Evolutionary conservation across 2,113 vertebrate genomes (phyloP).

Genomic region (Neotoma lepida): DNA sequence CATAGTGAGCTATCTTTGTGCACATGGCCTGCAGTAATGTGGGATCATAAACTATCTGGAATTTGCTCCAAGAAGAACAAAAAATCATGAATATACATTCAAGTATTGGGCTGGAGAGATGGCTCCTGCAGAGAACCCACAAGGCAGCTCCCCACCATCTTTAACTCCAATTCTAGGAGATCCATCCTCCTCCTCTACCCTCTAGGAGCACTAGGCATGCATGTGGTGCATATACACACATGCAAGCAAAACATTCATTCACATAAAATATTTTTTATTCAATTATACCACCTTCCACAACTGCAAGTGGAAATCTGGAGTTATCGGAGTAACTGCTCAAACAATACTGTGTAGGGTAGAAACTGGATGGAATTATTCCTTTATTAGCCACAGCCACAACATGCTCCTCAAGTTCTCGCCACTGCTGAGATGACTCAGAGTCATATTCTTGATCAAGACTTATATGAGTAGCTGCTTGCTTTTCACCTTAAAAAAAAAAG

Average conservation of each 20-base stretch:
- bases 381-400: conserved; percentile 91
- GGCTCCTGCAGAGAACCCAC: not conserved
- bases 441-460: conserved; percentile 98
- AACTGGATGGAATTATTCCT: conserved; percentile 88
- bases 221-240: not conserved
- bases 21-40: not conserved
- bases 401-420: conserved; percentile 95
- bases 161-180: not conserved
- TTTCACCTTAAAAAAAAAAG: conserved; percentile 89
- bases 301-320: conserved; percentile 92
- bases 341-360: conserved; percentile 95
- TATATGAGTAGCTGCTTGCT: conserved; percentile 96
- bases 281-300: conserved; percentile 90
- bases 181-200: not conserved
- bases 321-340: conserved; percentile 95
- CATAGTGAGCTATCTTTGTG: not conserved
- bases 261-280: not conserved
- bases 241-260: not conserved
- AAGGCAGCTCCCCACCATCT: not conserved
- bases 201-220: not conserved
- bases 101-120: not conserved
- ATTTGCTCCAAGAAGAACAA: conserved; percentile 19
- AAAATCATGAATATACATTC: not conserved
- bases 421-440: conserved; percentile 91
- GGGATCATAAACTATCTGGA: not conserved